A percentile compares a stretch with the other conserved stretches of the same genome.
Conservation (phyloP, 2,888 invertebrate genomes). For the Shargacucullia verbasci region DNA sequence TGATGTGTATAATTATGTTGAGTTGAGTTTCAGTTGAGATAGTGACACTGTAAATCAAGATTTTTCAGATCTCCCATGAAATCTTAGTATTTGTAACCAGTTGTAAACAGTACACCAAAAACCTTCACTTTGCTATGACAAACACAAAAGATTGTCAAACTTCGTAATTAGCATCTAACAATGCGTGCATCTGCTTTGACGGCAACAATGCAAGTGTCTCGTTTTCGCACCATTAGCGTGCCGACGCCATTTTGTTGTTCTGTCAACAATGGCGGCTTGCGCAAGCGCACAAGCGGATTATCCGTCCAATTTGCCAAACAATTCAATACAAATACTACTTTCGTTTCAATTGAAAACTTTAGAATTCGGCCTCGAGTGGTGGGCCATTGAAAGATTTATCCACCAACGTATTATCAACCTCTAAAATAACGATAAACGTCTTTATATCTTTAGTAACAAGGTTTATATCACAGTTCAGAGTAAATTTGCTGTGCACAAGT, state of each 20-base stretch:
- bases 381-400: constrained; percentile 59
- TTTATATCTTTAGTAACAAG: constrained; percentile 39
- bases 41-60: no score
- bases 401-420: constrained; percentile 22
- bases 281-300: constrained; percentile 73
- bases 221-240: constrained; percentile 64
- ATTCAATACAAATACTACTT: constrained; percentile 67
- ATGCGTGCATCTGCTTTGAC: constrained; percentile 40
- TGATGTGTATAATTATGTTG: no score
- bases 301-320: constrained; percentile 77
- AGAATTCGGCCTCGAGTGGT: constrained; percentile 74
- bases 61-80: no score
- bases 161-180: constrained; percentile 42
- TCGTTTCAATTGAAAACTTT: constrained; percentile 65
- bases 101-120: not conserved
- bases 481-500: constrained; percentile 40
- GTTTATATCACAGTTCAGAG: constrained; percentile 8
- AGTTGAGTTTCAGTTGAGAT: no score
- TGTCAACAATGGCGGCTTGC: constrained; percentile 66
- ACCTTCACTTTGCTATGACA: constrained; percentile 1
- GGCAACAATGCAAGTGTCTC: constrained; percentile 61
- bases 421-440: constrained; percentile 24
- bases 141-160: constrained; percentile 28
- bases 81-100: not conserved
- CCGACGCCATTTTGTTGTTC: constrained; percentile 65